Base-by-base conservation (phyloP, 2,797 vertebrate species). In the Helostoma temminkii region DNA sequence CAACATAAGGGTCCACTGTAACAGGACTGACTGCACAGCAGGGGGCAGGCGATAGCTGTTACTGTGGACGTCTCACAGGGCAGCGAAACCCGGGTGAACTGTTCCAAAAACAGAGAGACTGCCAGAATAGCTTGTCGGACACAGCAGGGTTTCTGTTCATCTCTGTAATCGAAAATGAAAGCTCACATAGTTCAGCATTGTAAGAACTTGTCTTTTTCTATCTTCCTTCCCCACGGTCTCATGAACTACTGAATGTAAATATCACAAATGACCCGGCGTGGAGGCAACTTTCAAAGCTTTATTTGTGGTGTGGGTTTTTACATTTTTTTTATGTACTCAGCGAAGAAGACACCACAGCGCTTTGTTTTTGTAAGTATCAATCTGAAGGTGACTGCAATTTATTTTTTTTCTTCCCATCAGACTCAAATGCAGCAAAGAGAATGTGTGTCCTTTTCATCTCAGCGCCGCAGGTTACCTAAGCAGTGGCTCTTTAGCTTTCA, bases 211-310 rank as follows among this genome's bases (percentile, higher is more conserved):
- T 56, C 76, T 88, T 89, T 83, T 89, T 83, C 57, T 81, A 78
- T 76, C 41, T 75, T 68, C 45, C 34, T 66, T 76, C 74, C 72
- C 70, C 73, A 49, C 82, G 64, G 76, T 89, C 74, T 42, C 18
- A 9, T 84, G 71, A 87, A 84, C 81, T 89, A 84, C 87, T 93
- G 91, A 94, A 93, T 92, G 91, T 94, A 93, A 89, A 93, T 93
- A 92, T 90, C 53, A 54, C 58, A 72, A 68, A 67, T 69, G 71
- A 79, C 8, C 22, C 18, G 30, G 30, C 14, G n/a, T 8, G n/a
- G 36, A 66, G 64, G 25, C 92, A 93, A 93, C 10, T 92, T 82
- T 52, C 71, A 79, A 86, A 88, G 92, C 91, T 92, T 91, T 84
- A 89, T 89, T 88, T 87, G 65, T 53, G 78, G 73, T 60, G 72